Percentiles rank a stretch among this genome's conserved stretches.
phyloP scores from a whole-genome alignment of 2,113 vertebrate genomes.

The Cinclus mexicanus region DNA sequence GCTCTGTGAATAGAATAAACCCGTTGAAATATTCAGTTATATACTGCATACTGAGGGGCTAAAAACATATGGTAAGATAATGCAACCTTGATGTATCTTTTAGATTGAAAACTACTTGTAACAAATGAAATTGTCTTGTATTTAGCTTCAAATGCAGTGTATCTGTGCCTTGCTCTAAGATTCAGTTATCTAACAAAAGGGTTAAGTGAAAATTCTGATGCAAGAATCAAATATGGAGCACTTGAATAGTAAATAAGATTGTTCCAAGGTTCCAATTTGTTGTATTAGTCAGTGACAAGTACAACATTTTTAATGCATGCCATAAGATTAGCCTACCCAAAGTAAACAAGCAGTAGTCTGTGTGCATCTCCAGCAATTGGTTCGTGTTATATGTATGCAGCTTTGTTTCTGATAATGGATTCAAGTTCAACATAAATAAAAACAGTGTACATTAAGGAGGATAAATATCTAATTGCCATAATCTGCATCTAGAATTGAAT shows the following conservation, averaged over 20 bases:
- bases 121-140: not conserved
- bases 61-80: not conserved
- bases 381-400: constrained; percentile 53
- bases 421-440: constrained; percentile 72
- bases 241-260: constrained; percentile 14
- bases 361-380: constrained; percentile 57
- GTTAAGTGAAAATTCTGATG: constrained; percentile 40
- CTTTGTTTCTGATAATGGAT: constrained; percentile 78
- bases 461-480: constrained; percentile 74
- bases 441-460: constrained; percentile 67
- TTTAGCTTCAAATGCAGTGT: not conserved
- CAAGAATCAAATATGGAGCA: not conserved
- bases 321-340: constrained; percentile 65
- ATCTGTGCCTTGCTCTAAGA: not conserved
- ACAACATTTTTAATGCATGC: constrained; percentile 71
- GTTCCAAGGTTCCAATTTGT: constrained; percentile 58
- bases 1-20: constrained; percentile 4
- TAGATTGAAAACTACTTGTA: not conserved
- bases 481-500: constrained; percentile 40
- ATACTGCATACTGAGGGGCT: not conserved
- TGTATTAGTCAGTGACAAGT: constrained; percentile 70
- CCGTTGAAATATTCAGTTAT: constrained; percentile 32
- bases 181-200: not conserved
- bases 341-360: constrained; percentile 73
- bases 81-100: not conserved